Evolutionary conservation across 2,888 invertebrate genomes (phyloP).

Genomic region (Chromoteleia sp.): DNA sequence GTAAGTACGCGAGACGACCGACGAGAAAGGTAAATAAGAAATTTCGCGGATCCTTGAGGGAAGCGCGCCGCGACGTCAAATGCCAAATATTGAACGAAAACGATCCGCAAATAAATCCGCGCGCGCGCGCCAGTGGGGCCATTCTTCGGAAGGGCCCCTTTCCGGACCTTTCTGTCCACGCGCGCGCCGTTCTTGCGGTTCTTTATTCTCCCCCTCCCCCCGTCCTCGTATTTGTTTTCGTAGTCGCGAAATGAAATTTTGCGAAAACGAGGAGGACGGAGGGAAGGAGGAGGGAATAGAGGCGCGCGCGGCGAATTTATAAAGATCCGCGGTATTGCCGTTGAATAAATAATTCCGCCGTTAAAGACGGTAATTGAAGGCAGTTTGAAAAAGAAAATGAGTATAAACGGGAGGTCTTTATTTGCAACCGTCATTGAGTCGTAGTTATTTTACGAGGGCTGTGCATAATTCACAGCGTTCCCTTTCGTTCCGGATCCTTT

Average conservation of each 20-base stretch:
- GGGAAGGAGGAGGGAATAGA: too few species aligned
- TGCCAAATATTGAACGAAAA: constrained; percentile 66
- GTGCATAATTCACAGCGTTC: constrained; percentile 46
- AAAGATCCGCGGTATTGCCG: not conserved
- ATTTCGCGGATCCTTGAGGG: constrained; percentile 63
- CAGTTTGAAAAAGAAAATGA: constrained; percentile 35
- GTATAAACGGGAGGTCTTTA: constrained; percentile 36
- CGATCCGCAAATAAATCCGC: constrained; percentile 50
- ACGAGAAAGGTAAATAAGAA: constrained; percentile 64
- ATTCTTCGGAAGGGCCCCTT: constrained; percentile 36
- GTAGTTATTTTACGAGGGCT: constrained; percentile 32
- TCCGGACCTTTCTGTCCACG: constrained; percentile 5
- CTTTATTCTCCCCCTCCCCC: not conserved
- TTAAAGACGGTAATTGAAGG: constrained; percentile 36
- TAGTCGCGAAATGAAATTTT: not conserved
- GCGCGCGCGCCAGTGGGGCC: constrained; percentile 7
- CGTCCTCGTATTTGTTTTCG: not conserved
- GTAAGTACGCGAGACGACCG: constrained; percentile 47
- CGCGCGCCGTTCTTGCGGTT: not conserved
- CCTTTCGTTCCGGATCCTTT: constrained; percentile 23
- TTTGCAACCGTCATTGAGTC: constrained; percentile 34
- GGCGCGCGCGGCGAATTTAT: too few species aligned
- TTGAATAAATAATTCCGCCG: constrained; percentile 31
- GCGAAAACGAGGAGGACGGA: not conserved
- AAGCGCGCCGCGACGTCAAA: constrained; percentile 61